A percentile compares a stretch with the other conserved stretches of the same genome.
phyloP scores from a whole-genome alignment of 2,888 invertebrate species.

The Heliconius ismenius region DNA sequence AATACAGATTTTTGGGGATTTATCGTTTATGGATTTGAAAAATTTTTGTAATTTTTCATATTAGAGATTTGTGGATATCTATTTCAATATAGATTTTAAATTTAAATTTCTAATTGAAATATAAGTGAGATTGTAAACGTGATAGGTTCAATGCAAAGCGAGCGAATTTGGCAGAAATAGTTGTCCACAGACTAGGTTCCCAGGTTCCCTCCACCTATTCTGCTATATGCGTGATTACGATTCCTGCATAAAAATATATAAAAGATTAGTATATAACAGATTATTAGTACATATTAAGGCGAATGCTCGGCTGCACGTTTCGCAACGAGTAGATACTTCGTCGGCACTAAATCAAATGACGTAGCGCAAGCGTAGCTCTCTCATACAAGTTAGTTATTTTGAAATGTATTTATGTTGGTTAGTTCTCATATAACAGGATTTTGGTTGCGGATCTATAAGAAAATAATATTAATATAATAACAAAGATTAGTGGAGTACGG shows the following conservation, averaged over 20 bases:
- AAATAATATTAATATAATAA: too few species aligned
- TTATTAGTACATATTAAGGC: background rate
- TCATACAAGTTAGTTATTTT: conserved; percentile 13
- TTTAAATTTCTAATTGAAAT: too few species aligned
- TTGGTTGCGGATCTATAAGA: background rate
- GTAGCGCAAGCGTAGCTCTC: conserved; percentile 20
- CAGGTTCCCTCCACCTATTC: too few species aligned
- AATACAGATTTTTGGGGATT: background rate
- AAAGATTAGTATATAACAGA: background rate
- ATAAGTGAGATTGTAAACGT: too few species aligned
- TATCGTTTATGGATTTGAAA: background rate
- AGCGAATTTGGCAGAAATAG: too few species aligned
- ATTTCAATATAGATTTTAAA: background rate
- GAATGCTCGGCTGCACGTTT: conserved; percentile 4
- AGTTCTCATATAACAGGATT: conserved; percentile 1
- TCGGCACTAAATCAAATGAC: conserved; percentile 28
- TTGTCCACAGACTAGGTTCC: too few species aligned
- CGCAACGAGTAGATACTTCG: conserved; percentile 19
- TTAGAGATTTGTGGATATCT: background rate
- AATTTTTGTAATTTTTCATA: background rate
- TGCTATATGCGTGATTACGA: too few species aligned
- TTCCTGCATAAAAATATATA: background rate
- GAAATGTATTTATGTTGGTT: conserved; percentile 4
- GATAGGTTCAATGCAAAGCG: too few species aligned
- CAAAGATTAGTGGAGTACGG: too few species aligned